These are phyloP conservation scores for Notechis scutatus DNA, from an alignment of 2,113 vertebrate genomes.

Conservation along the genomic window DNA sequence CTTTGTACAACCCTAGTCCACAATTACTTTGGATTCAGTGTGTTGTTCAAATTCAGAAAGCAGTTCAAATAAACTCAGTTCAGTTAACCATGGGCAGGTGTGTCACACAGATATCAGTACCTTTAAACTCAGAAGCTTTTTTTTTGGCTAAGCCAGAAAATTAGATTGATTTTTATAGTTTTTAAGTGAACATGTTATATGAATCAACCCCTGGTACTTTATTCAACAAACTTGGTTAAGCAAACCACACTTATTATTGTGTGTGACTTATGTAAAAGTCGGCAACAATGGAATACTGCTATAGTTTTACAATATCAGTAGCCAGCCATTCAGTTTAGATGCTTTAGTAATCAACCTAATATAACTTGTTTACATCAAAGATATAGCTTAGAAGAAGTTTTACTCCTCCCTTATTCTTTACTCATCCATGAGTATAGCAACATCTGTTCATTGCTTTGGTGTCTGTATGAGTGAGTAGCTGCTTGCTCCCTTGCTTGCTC, in stretches of 20 bases:
- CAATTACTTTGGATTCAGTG: not conserved
- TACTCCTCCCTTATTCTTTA: not conserved
- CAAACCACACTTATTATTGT: not conserved
- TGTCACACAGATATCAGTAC: not conserved
- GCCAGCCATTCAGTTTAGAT: not conserved
- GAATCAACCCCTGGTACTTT: not conserved
- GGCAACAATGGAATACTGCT: not conserved
- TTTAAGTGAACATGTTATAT: not conserved
- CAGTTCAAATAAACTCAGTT: not conserved
- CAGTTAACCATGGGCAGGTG: not conserved
- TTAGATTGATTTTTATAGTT: not conserved
- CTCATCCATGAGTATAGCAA: not conserved
- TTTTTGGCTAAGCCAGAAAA: not conserved
- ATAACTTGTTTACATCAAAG: not conserved
- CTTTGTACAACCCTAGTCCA: not conserved
- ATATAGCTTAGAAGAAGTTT: not conserved
- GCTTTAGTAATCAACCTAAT: not conserved
- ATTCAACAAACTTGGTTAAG: not conserved
- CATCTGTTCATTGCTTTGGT: conserved; percentile 25
- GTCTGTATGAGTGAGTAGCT: not conserved
- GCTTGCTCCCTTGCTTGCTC: rapidly evolving
- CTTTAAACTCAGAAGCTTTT: not conserved
- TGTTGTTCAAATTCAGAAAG: not conserved
- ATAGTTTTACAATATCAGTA: not conserved
- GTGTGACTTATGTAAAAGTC: not conserved